Evolutionary conservation across 2,888 invertebrate species (phyloP), one percentile per base, ranked within the genome.

Genomic region (Leptopilina syphax): DNA sequence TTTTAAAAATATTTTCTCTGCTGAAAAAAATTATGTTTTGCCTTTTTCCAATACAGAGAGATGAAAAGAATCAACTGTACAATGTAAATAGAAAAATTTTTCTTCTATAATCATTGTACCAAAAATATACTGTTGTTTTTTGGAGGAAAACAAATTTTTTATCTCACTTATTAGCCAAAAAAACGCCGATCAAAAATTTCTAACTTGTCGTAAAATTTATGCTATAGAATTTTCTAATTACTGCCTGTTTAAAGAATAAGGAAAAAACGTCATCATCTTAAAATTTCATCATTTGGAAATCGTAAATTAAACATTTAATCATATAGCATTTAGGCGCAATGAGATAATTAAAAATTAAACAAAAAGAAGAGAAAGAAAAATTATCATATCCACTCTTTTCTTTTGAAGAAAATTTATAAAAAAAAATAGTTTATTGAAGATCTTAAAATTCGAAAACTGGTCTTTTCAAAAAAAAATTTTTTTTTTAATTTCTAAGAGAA

Each of bases 21-120:
- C 34, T 44, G 63, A 6, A 24, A 68, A n/a, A 50, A 50, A 68
- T 68, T 41, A 41, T 1, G 44, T 8, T 44, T 44, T 44, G 12
- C 68, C 5, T 73, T 1, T 34, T 1, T 2, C 2, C 9, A 8
- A 27, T 5, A 57, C 34, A 41, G 54, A 73, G 34, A 57, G 27
- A 10, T 73, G 70, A 24, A n/a, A 57, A n/a, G 34, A 57, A n/a
- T 86, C 50, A 10, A 12, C 44, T 89, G 88, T 89, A 89, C 84
- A 87, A 87, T 88, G 88, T 88, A 87, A 87, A 88, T 86, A 87
- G 81, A 83, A 82, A 44, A 7, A 81, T 86, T 86, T 87, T 85
- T 86, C 85, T 85, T 86, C 85, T 82, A 34, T 34, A 85, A 84
- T 87, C 86, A 86, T 82, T 84, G 83, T 86, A 86, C 83, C 82